A percentile compares a stretch with the other conserved stretches of the same genome.
Conservation (phyloP, 2,113 vertebrate genomes). For the Charadrius vociferus region DNA sequence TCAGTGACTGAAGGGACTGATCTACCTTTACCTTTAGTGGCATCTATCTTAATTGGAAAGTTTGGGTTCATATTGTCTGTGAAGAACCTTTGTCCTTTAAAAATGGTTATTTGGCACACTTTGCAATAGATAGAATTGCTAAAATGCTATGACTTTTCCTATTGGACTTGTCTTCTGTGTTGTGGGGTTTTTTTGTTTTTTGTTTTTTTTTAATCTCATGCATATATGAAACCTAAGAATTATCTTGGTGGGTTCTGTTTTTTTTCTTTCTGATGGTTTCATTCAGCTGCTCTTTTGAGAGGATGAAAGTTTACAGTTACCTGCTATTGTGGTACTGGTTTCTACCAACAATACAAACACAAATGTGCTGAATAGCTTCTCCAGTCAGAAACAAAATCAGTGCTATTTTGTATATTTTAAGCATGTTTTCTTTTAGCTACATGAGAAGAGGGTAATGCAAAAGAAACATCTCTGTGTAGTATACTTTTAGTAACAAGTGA, state of each 20-base stretch:
- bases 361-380: background rate
- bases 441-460: background rate
- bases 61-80: fast-evolving
- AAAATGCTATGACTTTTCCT: background rate
- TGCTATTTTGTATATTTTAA: background rate
- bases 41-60: fast-evolving
- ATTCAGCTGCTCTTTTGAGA: background rate
- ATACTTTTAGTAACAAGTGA: background rate
- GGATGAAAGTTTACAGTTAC: background rate
- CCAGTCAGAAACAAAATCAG: background rate
- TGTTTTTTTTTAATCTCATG: background rate
- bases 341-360: background rate
- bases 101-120: fast-evolving
- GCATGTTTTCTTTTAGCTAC: background rate
- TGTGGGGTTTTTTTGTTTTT: background rate
- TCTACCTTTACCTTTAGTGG: background rate
- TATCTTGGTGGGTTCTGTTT: background rate
- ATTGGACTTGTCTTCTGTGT: background rate
- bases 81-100: background rate
- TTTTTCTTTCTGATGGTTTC: background rate
- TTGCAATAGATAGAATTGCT: background rate
- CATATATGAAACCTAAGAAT: background rate
- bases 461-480: background rate
- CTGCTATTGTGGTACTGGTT: background rate
- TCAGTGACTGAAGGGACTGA: background rate